Evolutionary conservation across 2,888 invertebrate species (phyloP), one percentile per base, ranked within the genome.

Genomic region (Tachystola acroxantha): DNA sequence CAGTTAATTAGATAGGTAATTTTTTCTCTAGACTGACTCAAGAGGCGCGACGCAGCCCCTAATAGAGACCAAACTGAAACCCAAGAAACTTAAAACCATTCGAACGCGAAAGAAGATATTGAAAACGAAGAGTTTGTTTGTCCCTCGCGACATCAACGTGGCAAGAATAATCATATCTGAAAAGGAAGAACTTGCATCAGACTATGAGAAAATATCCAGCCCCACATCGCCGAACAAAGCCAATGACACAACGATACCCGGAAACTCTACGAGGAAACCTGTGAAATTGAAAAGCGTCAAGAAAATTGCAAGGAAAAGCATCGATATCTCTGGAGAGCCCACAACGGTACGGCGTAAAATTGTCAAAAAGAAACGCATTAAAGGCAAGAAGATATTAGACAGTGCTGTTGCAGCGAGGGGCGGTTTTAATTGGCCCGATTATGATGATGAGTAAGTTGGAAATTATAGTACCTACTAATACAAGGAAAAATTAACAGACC

Each of bases 71-170:
- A 16, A 16, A 16, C 9, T n/a, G 4, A 24, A 24, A 24, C 24
- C 24, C 3, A 65, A 53, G 20, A 65, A 62, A 50, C 7, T 10
- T 0, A 67, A 60, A 48, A 43, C 16, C 2, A 36, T 24, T 14
- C 37, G 43, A 38, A 34, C 12, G 9, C 50, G 49, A 47, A 64
- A 56, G 41, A 64, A 58, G 42, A 36, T 57, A 1, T 63, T 47
- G 41, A 61, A 45, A 36, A 37, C 53, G 0, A 68, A 60, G 43
- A 70, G 61, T 39, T 38, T 61, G 34, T 46, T 44, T 22, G 30
- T 47, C 1, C 47, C 59, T 1, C 25, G 30, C 2, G 44, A 39
- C 22, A 33, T 42, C 1, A 32, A 31, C 2, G 19, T 34, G 2
- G 36, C 53, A 3, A 53, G 49, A 37, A 36, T 39, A 7, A 50